These are phyloP conservation scores for Laticauda laticaudata DNA, from an alignment of 2,113 vertebrate genomes.

Conservation along the genomic window DNA sequence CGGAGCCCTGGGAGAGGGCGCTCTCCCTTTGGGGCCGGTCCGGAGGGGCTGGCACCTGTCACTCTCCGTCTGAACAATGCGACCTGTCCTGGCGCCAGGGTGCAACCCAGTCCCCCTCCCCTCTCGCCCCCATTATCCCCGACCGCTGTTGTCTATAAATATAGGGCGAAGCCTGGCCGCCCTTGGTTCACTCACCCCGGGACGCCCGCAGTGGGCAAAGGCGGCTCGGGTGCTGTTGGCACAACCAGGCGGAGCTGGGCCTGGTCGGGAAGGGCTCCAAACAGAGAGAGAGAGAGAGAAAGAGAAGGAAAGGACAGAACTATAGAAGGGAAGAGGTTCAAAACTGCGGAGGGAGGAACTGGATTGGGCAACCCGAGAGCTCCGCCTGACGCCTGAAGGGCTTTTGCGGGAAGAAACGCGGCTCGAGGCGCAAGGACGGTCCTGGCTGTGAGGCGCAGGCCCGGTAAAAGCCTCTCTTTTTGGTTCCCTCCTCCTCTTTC, in stretches of 20 bases:
- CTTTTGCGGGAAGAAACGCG: background rate
- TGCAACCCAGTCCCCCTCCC: background rate
- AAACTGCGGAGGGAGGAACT: background rate
- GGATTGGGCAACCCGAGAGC: background rate
- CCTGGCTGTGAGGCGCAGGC: background rate
- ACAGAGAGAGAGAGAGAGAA: too few relatives aligned
- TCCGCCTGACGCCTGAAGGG: background rate
- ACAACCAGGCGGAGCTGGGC: too few relatives aligned
- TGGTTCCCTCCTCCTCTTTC: background rate
- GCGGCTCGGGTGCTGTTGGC: background rate
- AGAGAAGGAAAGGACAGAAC: background rate
- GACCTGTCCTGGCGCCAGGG: background rate
- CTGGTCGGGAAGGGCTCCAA: too few relatives aligned
- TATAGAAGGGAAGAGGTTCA: background rate
- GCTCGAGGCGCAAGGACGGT: background rate
- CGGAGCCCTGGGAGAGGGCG: background rate
- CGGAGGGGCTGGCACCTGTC: constrained; percentile 10
- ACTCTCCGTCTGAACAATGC: background rate
- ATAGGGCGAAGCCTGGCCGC: background rate
- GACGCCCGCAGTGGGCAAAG: background rate
- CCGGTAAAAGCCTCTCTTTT: background rate
- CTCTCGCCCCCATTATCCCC: constrained; percentile 9
- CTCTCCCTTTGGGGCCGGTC: background rate
- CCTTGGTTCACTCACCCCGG: constrained; percentile 9
- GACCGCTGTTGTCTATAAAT: constrained; percentile 22